Base-by-base conservation (phyloP, 2,888 invertebrate species). In the Drosophila mimetica region DNA sequence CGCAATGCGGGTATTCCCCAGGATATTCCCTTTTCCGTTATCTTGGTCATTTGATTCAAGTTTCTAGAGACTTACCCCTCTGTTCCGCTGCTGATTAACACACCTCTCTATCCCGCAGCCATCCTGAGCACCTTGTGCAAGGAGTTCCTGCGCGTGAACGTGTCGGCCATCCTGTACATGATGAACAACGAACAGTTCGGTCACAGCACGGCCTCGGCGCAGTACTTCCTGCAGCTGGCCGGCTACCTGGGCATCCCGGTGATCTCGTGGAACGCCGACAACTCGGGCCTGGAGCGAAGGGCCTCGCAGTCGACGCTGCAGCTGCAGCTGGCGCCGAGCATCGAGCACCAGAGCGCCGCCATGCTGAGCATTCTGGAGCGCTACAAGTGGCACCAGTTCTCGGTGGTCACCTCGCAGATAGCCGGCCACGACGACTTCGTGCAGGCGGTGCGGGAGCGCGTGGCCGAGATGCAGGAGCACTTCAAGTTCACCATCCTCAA, bases 191-290 rank as follows among this genome's bases (percentile, higher is more conserved):
- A 98, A 93, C 96, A 96, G 92, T 98, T 97, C 90, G 97, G 97
- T 47, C 94, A 97, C 74, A 97, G 97, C 92, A 97, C 97, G 67
- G 97, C 97, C 79, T 97, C 97, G 76, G 97, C 97, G 65, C 97
- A 98, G 92, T 98, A 98, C 93, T 97, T 98, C 92, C 94, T 98
- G 77, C 97, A 98, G 93, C 93, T 98, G 89, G 97, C 97, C 79
- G 97, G 97, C 64, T 98, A 98, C 92, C 93, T 98, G 86, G 98
- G 98, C 77, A 97, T 98, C 90, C 98, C 98, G 83, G 97, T 98
- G 54, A 97, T 98, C 83, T 97, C 97, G 8, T 99, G 98, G 98
- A 98, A 98, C 92, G 98, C 98, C 8, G 98, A 99, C 92, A 98
- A 98, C 92, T 97, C 98, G 39, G 98, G 98, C 37, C 93, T 98